Base-by-base conservation (phyloP, 2,888 invertebrate species). In the Teleiodes luculella region DNA sequence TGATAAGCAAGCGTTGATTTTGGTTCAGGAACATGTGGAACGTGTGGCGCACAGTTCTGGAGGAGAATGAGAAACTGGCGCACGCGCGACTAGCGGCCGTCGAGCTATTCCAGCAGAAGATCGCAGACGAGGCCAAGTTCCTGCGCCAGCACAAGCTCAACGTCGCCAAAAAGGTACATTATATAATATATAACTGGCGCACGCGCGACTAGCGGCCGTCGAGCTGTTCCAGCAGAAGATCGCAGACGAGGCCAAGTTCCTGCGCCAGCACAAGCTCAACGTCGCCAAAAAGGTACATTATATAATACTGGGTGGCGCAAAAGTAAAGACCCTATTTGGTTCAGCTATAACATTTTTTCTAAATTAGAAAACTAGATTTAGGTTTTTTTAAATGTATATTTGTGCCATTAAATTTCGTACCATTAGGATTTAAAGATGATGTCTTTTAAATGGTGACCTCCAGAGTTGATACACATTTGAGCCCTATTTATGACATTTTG, bases 171-270 rank as follows among this genome's bases (percentile, higher is more conserved):
- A 95, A 95, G 91, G 95, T 39, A 37, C 2, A n/a, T n/a, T n/a
- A n/a, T n/a, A n/a, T n/a, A n/a, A n/a, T n/a, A n/a, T n/a, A n/a
- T n/a, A 97, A 78, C 84, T 98, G 66, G 97, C 97, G 11, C 93
- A 96, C 60, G 96, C 97, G 14, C 91, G 97, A 46, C 90, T 98
- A 53, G 97, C 97, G 0, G 98, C 98, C 0, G 96, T 98, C 33
- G 98, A 98, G 84, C 95, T 97, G 18, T 98, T 97, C 81, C 96
- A 97, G 76, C 96, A 97, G 83, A 96, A 97, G 84, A 97, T 98
- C 59, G 96, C 96, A 0, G 98, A 98, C 76, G 97, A 97, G 70
- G 95, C 96, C 49, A 98, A 98, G 89, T 90, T 93, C 51, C 90
- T 98, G 53, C 92, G 95, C 54, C 92, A 95, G 62, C 95, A 95